phyloP scores from a whole-genome alignment of 2,113 vertebrate genomes.

The Passerina amoena region DNA sequence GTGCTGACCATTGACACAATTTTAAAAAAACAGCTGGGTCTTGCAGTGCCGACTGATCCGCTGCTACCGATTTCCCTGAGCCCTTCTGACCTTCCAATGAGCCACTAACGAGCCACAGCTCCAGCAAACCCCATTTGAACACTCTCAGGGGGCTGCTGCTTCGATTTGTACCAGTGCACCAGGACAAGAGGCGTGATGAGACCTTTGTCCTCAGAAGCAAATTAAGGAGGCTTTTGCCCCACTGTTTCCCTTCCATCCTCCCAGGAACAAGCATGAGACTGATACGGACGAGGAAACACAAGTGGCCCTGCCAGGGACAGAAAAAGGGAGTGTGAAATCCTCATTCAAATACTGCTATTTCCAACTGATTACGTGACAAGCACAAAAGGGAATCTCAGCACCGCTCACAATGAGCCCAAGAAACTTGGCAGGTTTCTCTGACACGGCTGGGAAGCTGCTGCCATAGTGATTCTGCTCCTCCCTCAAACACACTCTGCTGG shows the following conservation, averaged over 20 bases:
- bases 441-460: background rate
- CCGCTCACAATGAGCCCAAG: background rate
- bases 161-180: background rate
- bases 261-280: background rate
- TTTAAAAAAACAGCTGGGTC: background rate
- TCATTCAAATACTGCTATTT: background rate
- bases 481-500: background rate
- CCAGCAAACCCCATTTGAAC: background rate
- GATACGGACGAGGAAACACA: background rate
- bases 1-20: background rate
- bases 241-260: background rate
- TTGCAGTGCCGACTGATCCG: rapidly evolving
- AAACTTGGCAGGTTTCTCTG: constrained; percentile 27
- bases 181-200: background rate
- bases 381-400: background rate
- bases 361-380: background rate
- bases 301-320: background rate
- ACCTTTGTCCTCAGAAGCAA: constrained; percentile 14
- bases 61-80: background rate
- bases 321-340: background rate
- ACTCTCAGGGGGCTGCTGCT: background rate
- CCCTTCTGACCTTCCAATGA: background rate
- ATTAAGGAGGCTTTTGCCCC: background rate
- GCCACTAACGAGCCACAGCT: background rate
- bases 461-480: constrained; percentile 26